Base-by-base conservation (phyloP, 2,888 invertebrate genomes). In the Rotaria socialis region DNA sequence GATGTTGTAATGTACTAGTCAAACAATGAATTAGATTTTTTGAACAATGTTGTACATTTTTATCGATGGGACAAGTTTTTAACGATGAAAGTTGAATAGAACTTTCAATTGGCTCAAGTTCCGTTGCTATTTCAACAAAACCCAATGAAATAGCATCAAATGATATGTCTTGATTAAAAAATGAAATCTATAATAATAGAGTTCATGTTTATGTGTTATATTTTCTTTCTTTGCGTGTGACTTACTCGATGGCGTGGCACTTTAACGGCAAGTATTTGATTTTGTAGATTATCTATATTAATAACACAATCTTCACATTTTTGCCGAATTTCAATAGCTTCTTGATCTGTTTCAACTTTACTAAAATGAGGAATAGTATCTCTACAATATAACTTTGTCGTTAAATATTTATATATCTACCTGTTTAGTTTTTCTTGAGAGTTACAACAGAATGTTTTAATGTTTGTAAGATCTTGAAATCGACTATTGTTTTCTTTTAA, bases 311-410 rank as follows among this genome's bases (percentile, higher is more conserved):
- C 75, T 84, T 85, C 86, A 85, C 85, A 86, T 58, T 67, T 85
- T 84, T 85, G 56, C 14, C 47, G 52, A 19, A 86, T 86, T 22
- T 74, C 84, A 47, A 86, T 84, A 1, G 85, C 80, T 75, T 86
- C 86, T 86, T 85, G 56, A 67, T 86, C 86, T 10, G 86, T 85
- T 84, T 86, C 86, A 41, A 85, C 80, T 85, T 86, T 86, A 11
- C 86, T 86, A 41, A 35, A 85, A 84, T 43, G 0, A 43, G 50
- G 14, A 43, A 52, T 84, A 35, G 52, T 8, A 75, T 24, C 5
- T 56, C 11, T 11, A 24, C n/a, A 52, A 22, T 11, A 24, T 27
- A 3, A 52, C 2, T n/a, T n/a, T 47, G 11, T 19, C n/a, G 2
- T 1, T 84, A 11, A 7, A 84, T 84, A 84, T 24, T 43, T n/a